Evolutionary conservation across 2,797 vertebrate genomes (phyloP).

Genomic region (Vespertilio murinus): DNA sequence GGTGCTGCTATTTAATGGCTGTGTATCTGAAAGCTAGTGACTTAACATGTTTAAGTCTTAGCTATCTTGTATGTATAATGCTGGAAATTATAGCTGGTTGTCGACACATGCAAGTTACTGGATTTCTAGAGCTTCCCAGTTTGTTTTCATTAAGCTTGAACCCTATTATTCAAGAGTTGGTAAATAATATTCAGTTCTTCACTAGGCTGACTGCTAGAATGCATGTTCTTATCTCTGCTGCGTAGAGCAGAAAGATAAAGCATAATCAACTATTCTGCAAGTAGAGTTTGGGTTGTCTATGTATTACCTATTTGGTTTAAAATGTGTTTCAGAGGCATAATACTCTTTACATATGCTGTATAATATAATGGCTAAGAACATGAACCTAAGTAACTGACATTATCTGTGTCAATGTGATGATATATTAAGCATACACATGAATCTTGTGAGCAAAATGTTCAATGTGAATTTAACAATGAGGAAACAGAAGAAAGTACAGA

Average conservation of each 20-base stretch:
- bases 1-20: background rate
- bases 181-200: background rate
- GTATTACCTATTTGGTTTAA: background rate
- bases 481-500: background rate
- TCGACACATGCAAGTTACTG: background rate
- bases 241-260: background rate
- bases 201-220: background rate
- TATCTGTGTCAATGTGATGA: background rate
- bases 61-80: background rate
- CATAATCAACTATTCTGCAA: background rate
- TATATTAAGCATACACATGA: background rate
- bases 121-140: background rate
- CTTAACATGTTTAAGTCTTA: background rate
- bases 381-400: background rate
- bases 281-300: background rate
- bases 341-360: background rate
- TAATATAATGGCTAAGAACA: constrained; percentile 34
- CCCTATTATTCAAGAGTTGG: background rate
- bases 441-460: constrained; percentile 15
- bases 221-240: constrained; percentile 12
- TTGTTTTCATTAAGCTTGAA: background rate
- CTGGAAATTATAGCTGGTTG: background rate
- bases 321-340: constrained; percentile 27
- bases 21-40: background rate
- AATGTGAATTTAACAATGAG: constrained; percentile 28